phyloP scores from a whole-genome alignment of 2,888 invertebrate species.

The Orchesella flavescens region DNA sequence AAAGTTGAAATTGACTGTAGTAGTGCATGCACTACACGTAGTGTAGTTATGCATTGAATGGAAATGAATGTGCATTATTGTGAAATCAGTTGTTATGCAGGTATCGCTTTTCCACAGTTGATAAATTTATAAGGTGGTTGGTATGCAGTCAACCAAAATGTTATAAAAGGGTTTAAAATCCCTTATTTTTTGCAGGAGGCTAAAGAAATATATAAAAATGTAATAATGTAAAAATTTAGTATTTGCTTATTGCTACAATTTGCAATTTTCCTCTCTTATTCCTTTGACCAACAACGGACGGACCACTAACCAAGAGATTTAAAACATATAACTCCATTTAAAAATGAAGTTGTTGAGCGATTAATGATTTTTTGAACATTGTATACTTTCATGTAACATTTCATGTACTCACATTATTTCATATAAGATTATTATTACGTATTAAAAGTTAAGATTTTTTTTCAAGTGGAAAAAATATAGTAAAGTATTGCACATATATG shows the following conservation, averaged over 20 bases:
- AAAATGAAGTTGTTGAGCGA: too few relatives aligned
- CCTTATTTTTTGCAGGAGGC: neutral
- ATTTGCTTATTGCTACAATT: slow-evolving; percentile 8
- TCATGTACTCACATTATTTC: neutral
- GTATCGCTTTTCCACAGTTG: neutral
- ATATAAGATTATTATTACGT: too few relatives aligned
- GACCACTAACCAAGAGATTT: neutral
- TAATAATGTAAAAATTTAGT: neutral
- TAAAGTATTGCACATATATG: neutral
- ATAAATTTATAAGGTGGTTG: neutral
- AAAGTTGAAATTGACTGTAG: too few relatives aligned
- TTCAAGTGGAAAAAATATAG: neutral
- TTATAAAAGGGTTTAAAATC: neutral
- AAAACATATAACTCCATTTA: too few relatives aligned
- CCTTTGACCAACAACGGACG: neutral
- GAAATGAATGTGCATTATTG: slow-evolving; percentile 11
- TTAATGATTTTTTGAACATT: too few relatives aligned
- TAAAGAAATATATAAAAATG: neutral
- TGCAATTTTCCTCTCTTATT: slow-evolving; percentile 11
- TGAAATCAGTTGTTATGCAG: slow-evolving; percentile 16
- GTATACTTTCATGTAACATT: neutral
- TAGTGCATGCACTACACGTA: neutral
- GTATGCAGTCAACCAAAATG: slow-evolving; percentile 7
- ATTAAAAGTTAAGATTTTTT: too few relatives aligned
- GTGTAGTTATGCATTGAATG: neutral